These are phyloP conservation scores for Leptinotarsa haldemani DNA, from an alignment of 2,888 invertebrate genomes.

Conservation along the genomic window DNA sequence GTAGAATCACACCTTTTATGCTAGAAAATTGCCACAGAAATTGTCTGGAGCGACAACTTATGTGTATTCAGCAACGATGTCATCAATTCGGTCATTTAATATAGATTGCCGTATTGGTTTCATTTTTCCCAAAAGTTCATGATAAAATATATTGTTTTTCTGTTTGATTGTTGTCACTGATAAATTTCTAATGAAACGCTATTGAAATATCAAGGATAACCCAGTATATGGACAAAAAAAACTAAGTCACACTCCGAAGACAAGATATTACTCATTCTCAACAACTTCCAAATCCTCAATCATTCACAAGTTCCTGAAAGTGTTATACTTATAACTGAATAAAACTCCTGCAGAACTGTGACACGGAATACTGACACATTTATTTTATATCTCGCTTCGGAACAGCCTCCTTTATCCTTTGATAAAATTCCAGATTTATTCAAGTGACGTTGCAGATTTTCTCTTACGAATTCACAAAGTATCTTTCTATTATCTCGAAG, in stretches of 20 bases:
- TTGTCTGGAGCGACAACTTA: no score
- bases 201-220: no score
- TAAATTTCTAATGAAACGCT: no score
- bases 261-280: neutral
- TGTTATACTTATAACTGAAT: neutral
- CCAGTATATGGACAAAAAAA: no score
- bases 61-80: no score
- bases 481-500: neutral
- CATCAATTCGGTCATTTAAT: no score
- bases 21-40: no score
- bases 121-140: no score
- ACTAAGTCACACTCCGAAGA: neutral
- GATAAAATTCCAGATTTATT: neutral
- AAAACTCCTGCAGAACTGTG: neutral
- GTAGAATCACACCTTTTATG: no score
- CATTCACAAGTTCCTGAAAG: neutral
- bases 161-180: no score
- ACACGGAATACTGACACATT: slow-evolving; percentile 1
- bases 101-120: no score
- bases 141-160: no score
- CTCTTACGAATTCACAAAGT: neutral
- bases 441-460: neutral
- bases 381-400: neutral
- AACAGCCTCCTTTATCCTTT: neutral
- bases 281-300: neutral